Evolutionary conservation across 2,113 vertebrate species (phyloP).

Genomic region (Thinocorus orbignyianus): DNA sequence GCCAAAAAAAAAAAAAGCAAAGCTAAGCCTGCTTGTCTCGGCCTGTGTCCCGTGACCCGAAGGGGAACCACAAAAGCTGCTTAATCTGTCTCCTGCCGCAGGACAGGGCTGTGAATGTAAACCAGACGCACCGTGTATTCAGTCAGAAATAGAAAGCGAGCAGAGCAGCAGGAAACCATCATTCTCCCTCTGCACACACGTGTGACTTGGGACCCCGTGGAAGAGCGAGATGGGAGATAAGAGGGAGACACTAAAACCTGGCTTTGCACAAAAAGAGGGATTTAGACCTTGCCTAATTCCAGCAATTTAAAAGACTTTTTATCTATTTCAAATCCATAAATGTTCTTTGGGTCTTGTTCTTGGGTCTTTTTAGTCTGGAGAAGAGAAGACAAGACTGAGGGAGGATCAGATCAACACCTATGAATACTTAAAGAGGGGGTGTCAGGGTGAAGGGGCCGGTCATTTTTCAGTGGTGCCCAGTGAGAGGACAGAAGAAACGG

Average conservation of each 20-base stretch:
- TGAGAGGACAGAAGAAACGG: too few species aligned
- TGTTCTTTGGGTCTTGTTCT: neutral
- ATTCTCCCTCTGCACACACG: rapidly evolving
- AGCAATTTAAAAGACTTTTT: neutral
- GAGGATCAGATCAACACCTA: too few species aligned
- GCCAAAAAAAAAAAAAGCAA: neutral
- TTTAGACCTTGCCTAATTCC: neutral
- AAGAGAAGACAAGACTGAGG: too few species aligned
- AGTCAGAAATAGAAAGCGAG: neutral
- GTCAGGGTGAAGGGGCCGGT: too few species aligned
- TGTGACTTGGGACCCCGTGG: neutral
- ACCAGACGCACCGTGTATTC: neutral
- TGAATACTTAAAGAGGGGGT: too few species aligned
- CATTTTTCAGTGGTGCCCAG: too few species aligned
- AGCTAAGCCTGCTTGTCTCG: neutral
- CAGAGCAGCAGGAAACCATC: neutral
- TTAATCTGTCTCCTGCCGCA: neutral
- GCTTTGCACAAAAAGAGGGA: rapidly evolving
- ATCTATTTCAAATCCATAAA: neutral
- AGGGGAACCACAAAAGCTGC: neutral
- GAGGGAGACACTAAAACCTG: neutral
- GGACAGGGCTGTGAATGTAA: neutral
- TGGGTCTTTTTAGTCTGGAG: too few species aligned
- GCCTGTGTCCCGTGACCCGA: neutral
- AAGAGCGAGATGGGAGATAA: neutral